Conservation (phyloP, 2,113 vertebrate genomes). For the Pollimyrus isidori region DNA sequence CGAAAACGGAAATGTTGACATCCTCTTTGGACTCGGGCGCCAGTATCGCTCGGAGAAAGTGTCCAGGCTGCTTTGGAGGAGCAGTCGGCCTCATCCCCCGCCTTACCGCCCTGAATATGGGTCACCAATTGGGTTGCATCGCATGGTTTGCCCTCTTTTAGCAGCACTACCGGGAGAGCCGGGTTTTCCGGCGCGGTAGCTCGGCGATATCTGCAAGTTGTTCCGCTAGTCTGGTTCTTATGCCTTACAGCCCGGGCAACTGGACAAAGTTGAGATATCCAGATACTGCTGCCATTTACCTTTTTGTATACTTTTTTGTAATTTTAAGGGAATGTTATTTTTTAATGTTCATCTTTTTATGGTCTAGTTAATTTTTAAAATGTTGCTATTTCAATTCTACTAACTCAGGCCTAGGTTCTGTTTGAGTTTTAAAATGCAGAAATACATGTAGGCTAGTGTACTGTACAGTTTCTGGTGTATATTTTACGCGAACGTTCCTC, state of each 20-base stretch:
- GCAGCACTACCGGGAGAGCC: neutral
- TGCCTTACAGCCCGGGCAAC: neutral
- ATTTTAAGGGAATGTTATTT: neutral
- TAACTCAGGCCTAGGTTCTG: neutral
- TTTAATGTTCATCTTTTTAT: neutral
- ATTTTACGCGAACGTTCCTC: neutral
- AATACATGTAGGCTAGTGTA: neutral
- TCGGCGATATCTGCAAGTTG: neutral
- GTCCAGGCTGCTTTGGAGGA: neutral
- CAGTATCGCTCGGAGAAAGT: neutral
- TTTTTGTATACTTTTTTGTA: neutral
- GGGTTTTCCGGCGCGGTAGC: neutral
- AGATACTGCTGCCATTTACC: neutral
- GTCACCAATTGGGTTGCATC: slow-evolving; percentile 7
- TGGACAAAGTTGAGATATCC: neutral
- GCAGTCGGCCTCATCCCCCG: slow-evolving; percentile 3
- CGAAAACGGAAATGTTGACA: neutral
- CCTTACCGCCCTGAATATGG: neutral
- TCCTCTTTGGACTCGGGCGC: neutral
- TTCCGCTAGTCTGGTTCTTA: neutral
- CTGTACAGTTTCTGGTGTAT: neutral
- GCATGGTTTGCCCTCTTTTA: neutral
- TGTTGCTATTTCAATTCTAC: neutral
- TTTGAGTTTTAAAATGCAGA: neutral
- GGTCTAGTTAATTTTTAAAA: neutral